Evolutionary conservation across 1,140 invertebrate genomes (phyloP), one percentile per base, ranked within the genome.

Genomic region (Vanessa tameamea): DNA sequence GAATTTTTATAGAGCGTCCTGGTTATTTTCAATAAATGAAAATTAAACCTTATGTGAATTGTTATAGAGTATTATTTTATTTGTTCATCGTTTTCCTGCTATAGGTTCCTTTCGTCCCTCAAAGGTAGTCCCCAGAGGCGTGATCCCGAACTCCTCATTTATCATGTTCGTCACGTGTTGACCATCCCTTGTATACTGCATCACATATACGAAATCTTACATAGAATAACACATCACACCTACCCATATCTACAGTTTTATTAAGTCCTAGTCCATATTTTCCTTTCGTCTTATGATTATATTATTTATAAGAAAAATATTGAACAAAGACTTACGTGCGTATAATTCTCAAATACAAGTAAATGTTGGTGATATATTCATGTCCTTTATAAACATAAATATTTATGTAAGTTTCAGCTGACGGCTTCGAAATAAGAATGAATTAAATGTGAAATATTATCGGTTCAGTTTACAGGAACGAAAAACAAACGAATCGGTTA

Each of bases 151-250:
- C 79, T 86, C 82, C 81, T 85, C 87, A 90, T 90, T 88, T 87
- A 90, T 89, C 86, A 91, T 88, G 81, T 88, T 86, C 87, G 88
- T 90, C 90, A 91, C 88, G 90, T 85, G 85, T 84, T 90, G 88
- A 87, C 88, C 89, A 90, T 92, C 87, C 86, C 87, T 87, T 88
- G 90, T 84, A 80, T 85, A 88, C 84, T 84, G 82, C 79, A 81
- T 75, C 78, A 82, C 80, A 82, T 86, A 89, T 87, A 88, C 78
- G 85, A 81, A 87, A 83, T 82, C 80, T 82, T 77, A 81, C 79
- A 81, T 76, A 78, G 76, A 76, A 76, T 69, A 77, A 75, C 76
- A 76, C 72, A 74, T 79, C 69, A 72, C 75, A 77, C 79, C 75
- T 78, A 78, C 72, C 72, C 66, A 66, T 61, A 78, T 76, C 66